Evolutionary conservation across 2,113 vertebrate genomes (phyloP).

Genomic region (Alethe castanea): DNA sequence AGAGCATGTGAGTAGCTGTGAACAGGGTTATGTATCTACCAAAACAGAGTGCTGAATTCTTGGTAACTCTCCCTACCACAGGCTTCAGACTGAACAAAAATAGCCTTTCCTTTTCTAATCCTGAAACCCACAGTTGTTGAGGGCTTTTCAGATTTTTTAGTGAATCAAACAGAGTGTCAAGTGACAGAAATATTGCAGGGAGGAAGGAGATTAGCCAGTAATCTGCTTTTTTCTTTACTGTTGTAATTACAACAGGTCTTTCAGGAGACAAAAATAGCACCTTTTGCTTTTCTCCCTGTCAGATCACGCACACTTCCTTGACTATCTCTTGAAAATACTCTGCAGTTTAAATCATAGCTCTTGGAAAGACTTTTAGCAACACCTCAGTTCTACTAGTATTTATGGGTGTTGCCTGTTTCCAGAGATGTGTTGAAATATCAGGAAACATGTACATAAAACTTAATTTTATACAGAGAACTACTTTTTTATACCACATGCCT

Average conservation of each 20-base stretch:
- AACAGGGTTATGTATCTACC: neutral
- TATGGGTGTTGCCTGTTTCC: neutral
- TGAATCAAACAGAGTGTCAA: neutral
- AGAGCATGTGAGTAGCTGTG: neutral
- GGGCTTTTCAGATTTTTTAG: neutral
- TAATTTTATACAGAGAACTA: neutral
- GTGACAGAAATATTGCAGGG: neutral
- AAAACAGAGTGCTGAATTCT: neutral
- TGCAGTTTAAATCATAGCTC: neutral
- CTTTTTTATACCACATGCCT: neutral
- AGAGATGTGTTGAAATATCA: neutral
- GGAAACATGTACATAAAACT: neutral
- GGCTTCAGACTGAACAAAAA: neutral
- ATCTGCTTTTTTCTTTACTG: neutral
- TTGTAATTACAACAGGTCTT: slow-evolving; percentile 21
- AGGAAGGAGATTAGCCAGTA: neutral
- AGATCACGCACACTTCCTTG: neutral
- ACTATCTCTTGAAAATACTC: slow-evolving; percentile 7
- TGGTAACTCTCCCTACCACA: neutral
- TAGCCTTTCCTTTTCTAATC: neutral
- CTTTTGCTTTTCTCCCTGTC: neutral
- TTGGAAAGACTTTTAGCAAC: neutral
- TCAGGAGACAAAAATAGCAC: slow-evolving; percentile 17
- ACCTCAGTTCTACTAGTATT: neutral
- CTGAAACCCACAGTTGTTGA: neutral